Base-by-base conservation (phyloP, 2,797 vertebrate species). In the Channallabes apus region DNA sequence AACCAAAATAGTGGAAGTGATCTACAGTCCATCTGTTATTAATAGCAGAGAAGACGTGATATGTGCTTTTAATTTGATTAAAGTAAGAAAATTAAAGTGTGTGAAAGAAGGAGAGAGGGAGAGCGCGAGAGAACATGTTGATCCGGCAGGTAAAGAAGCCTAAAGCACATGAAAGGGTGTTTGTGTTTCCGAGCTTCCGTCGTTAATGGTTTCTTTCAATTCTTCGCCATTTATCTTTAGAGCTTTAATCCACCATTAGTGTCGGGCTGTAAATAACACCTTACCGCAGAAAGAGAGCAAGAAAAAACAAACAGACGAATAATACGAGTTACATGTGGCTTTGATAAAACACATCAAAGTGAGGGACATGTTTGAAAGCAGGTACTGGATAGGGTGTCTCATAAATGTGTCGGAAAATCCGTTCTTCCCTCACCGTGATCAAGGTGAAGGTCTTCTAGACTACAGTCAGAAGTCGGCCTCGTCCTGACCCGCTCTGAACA, bases 271-370 rank as follows among this genome's bases (percentile, higher is more conserved):
- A 96, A 97, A 95, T 96, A 94, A 94, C 86, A 2, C 20, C 59
- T 79, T 59, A n/a, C 58, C n/a, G 77, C 0, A 17, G 59, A 79
- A 77, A 20, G 22, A 0, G 35, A 83, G 89, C 88, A 88, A 92
- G 92, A 18, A 87, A 92, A 91, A 92, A 69, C 82, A 93, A 93
- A 93, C 41, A 87, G 82, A 92, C 86, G 88, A 93, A 94, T 95
- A 96, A 96, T 96, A 93, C 93, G 91, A 92, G 90, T 87, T 73
- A 75, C 96, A 96, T 94, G 94, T 97, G 96, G 94, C 91, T 95
- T 95, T 93, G 92, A 96, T 95, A 95, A 95, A 90, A 89, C 91
- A 93, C 95, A 96, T 97, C 95, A 95, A 96, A 97, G 97, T 76
- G 76, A 85, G 91, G 69, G 71, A 88, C 90, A 86, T 86, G 87